phyloP scores from a whole-genome alignment of 2,888 invertebrate species.

The Phragmatobia fuliginosa region DNA sequence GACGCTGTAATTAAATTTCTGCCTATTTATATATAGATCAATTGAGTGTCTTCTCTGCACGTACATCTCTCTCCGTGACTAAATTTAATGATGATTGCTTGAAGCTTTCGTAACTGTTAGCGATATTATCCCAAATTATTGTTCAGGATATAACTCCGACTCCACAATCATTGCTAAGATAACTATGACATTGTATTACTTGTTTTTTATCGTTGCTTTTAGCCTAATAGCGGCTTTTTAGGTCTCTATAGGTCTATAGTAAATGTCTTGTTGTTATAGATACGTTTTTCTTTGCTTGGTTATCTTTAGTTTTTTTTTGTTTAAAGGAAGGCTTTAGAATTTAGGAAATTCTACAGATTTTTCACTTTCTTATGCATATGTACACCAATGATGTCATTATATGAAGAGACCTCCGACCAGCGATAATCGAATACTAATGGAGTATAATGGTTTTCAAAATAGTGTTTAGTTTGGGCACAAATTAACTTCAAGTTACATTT shows the following conservation, averaged over 20 bases:
- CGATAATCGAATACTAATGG: no score
- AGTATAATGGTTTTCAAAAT: no score
- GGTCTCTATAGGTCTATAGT: background rate
- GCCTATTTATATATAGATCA: background rate
- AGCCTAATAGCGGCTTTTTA: background rate
- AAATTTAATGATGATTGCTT: conserved; percentile 66
- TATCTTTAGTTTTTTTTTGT: no score
- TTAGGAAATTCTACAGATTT: background rate
- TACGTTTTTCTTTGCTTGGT: background rate
- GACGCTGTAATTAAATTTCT: background rate
- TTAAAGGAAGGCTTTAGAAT: background rate
- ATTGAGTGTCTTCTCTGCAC: conserved; percentile 10
- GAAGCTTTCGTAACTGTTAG: conserved; percentile 51
- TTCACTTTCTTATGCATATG: no score
- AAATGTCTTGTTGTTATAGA: background rate
- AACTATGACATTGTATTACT: conserved; percentile 29
- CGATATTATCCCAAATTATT: conserved; percentile 36
- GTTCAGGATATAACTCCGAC: conserved; percentile 32
- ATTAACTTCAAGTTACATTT: no score
- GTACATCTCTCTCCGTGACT: conserved; percentile 31
- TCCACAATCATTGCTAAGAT: conserved; percentile 29
- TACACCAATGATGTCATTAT: background rate
- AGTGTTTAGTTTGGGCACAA: no score
- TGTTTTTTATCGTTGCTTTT: conserved; percentile 16
- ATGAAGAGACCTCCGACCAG: no score